Base-by-base conservation (phyloP, 1,140 invertebrate species). In the Sminthurinus signatus region DNA sequence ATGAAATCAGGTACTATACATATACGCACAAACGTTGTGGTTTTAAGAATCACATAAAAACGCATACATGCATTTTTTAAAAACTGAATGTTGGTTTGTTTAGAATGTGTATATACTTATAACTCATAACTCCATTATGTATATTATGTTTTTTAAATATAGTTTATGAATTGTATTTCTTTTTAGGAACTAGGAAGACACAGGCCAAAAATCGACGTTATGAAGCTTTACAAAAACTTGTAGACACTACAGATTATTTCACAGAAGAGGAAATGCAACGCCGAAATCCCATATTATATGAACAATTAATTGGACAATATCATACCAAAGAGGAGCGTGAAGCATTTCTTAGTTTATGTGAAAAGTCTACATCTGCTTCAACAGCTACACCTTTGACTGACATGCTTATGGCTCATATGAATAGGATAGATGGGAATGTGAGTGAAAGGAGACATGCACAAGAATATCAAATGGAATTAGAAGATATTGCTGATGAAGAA, bases 201-300 rank as follows among this genome's bases (percentile, higher is more conserved):
- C 80, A 81, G 71, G 77, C 86, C 0, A 89, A 85, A 75, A 93
- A 95, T 76, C 79, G 89, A 68, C 79, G 93, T 50, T 96, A 85
- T 75, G 82, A 86, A 74, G 92, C 91, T 12, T 78, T 96, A 73
- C 84, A 89, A 69, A 80, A 84, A 71, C 75, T 96, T 43, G 78
- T 89, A 43, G 74, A 78, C 25, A 81, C 86, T 62, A 81, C 86
- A 42, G 79, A 82, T 27, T 96, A 96, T 77, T 96, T 96, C 72
- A 89, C 85, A 75, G 90, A 95, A 75, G 83, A 83, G 62, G 88
- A 93, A 81, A 96, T 96, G 92, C 91, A 91, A 83, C 86, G 85
- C 69, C 77, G 93, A 67, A 91, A 93, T 77, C 93, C 93, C 0
- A 80, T 91, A 56, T 75, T 96, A 0, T 96, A 91, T 79, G 88